Conservation (phyloP, 2,888 invertebrate species). For the Mongoloraphidia duomilia region DNA sequence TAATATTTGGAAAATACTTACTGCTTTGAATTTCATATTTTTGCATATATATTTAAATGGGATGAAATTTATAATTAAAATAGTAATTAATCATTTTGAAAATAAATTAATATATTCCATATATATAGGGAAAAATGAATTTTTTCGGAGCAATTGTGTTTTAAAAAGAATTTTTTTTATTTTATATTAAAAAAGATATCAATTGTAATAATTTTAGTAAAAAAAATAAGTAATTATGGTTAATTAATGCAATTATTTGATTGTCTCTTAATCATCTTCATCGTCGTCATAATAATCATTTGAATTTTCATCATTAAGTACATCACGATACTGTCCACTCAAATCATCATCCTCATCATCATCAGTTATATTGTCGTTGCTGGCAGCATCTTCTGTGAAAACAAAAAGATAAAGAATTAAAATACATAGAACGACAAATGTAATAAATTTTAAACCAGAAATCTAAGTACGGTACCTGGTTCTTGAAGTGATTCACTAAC, state of each 20-base stretch:
- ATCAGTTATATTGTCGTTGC: no score
- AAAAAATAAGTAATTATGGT: no score
- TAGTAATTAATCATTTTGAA: not conserved
- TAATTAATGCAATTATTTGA: no score
- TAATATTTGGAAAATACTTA: not conserved
- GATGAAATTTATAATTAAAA: not conserved
- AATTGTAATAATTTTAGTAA: no score
- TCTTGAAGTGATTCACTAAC: not conserved
- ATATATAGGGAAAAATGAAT: not conserved
- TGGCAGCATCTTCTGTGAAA: not conserved
- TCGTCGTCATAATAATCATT: not conserved
- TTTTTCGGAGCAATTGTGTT: not conserved
- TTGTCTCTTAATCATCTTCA: not conserved
- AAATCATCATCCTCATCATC: no score
- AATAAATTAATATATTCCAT: not conserved
- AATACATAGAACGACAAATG: not conserved
- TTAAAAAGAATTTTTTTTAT: not conserved
- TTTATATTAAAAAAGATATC: not conserved
- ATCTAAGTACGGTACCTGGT: not conserved
- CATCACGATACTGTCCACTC: not conserved
- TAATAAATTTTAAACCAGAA: not conserved
- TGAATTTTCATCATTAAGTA: conserved; percentile 1
- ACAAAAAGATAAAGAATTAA: not conserved
- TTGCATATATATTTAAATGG: not conserved
- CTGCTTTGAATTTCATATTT: not conserved